phyloP scores from a whole-genome alignment of 2,797 vertebrate genomes.

The Allobates femoralis region DNA sequence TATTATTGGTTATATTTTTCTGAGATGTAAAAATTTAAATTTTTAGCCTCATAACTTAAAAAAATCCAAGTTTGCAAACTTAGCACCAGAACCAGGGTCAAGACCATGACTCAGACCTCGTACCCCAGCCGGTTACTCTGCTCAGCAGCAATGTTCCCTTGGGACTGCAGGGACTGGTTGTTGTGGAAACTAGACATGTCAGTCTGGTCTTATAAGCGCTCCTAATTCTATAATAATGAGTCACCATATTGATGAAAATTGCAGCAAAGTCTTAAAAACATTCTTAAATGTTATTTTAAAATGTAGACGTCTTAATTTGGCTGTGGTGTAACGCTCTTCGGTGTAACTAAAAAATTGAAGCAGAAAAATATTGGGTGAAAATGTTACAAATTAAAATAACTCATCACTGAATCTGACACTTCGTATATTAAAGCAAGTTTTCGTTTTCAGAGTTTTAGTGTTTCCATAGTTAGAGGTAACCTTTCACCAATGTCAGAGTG shows the following conservation, averaged over 20 bases:
- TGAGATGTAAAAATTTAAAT: background rate
- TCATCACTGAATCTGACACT: no score
- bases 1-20: background rate
- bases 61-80: slow-evolving; percentile 20
- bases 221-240: slow-evolving; percentile 34
- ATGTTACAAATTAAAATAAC: no score
- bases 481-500: no score
- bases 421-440: no score
- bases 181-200: slow-evolving; percentile 57
- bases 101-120: background rate
- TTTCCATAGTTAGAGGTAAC: no score
- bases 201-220: slow-evolving; percentile 5
- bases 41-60: background rate
- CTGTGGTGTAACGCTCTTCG: background rate
- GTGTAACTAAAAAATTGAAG: background rate
- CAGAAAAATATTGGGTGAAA: background rate
- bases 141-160: slow-evolving; percentile 17
- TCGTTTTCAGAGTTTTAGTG: no score
- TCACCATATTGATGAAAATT: slow-evolving; percentile 3
- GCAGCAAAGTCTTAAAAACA: background rate
- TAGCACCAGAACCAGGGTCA: slow-evolving; percentile 21
- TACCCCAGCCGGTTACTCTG: background rate
- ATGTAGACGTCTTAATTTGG: background rate
- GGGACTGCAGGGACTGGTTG: slow-evolving; percentile 29
- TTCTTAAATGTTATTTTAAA: background rate